These are phyloP conservation scores for Arrhopalites spinosus DNA, from an alignment of 2,888 invertebrate species.

Conservation along the genomic window DNA sequence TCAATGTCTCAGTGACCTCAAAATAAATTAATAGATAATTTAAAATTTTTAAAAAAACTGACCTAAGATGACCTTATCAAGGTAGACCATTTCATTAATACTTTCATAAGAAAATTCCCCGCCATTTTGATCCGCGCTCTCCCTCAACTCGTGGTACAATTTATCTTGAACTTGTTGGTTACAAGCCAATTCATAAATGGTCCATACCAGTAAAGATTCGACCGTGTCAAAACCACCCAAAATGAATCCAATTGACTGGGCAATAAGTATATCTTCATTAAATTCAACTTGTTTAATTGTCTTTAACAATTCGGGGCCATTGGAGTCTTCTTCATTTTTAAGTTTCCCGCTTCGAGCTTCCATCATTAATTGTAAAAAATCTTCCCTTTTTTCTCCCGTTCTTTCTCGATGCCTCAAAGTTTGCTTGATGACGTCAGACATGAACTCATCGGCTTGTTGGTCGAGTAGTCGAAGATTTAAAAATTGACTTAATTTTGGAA, in stretches of 20 bases:
- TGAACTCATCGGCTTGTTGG: slow-evolving; percentile 15
- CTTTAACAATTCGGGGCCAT: neutral
- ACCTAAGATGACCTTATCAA: slow-evolving; percentile 17
- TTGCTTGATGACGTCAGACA: slow-evolving; percentile 8
- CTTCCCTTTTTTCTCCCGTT: slow-evolving; percentile 27
- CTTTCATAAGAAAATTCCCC: slow-evolving; percentile 20
- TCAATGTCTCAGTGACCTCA: no score
- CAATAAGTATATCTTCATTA: slow-evolving; percentile 23
- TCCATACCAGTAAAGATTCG: slow-evolving; percentile 4
- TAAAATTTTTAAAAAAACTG: no score
- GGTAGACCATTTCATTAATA: slow-evolving; percentile 15
- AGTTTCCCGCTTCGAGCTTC: slow-evolving; percentile 10
- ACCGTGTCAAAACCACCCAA: slow-evolving; percentile 23
- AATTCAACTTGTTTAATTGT: neutral
- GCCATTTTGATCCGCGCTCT: neutral
- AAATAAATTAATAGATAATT: no score
- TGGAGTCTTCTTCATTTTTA: slow-evolving; percentile 9
- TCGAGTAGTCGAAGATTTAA: neutral
- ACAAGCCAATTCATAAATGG: slow-evolving; percentile 24
- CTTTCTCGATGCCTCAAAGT: neutral
- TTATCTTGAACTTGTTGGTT: slow-evolving; percentile 32
- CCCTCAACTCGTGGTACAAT: slow-evolving; percentile 6
- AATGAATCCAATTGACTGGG: slow-evolving; percentile 12
- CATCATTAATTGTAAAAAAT: slow-evolving; percentile 27
- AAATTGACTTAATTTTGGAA: neutral